These are phyloP conservation scores for Melanchra persicariae DNA, from an alignment of 2,888 invertebrate species.

Conservation along the genomic window DNA sequence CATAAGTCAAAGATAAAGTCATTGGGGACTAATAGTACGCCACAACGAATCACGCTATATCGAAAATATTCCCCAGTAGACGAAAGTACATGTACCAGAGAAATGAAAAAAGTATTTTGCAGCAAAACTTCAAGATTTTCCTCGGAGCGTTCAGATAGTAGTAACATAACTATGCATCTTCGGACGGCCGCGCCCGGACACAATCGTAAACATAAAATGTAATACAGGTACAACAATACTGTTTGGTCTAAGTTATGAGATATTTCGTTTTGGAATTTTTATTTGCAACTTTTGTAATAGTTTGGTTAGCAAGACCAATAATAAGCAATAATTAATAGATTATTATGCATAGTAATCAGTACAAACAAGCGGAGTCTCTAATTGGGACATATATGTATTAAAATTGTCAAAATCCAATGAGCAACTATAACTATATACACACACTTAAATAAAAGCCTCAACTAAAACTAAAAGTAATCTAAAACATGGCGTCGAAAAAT, in stretches of 20 bases:
- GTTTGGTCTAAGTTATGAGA: slow-evolving; percentile 42
- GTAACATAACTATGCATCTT: slow-evolving; percentile 66
- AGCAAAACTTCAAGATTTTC: slow-evolving; percentile 53
- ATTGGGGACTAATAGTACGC: slow-evolving; percentile 21
- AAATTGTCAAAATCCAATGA: too few species aligned
- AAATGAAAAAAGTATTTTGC: slow-evolving; percentile 35
- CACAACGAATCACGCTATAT: slow-evolving; percentile 25
- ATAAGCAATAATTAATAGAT: too few species aligned
- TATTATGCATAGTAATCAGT: too few species aligned
- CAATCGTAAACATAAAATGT: slow-evolving; percentile 66
- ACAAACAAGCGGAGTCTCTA: too few species aligned
- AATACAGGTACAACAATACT: slow-evolving; percentile 60
- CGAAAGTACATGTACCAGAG: slow-evolving; percentile 27
- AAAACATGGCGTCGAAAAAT: too few species aligned
- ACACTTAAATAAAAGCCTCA: too few species aligned
- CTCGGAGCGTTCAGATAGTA: slow-evolving; percentile 44
- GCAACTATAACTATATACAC: too few species aligned
- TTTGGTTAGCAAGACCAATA: too few species aligned
- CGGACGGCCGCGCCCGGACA: slow-evolving; percentile 54
- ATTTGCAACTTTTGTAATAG: too few species aligned
- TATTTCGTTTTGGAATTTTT: too few species aligned
- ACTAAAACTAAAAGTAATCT: too few species aligned
- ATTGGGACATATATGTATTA: too few species aligned
- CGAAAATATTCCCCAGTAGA: slow-evolving; percentile 17
- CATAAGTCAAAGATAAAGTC: slow-evolving; percentile 24